These are phyloP conservation scores for Xiphophorus birchmanni DNA, from an alignment of 2,797 vertebrate species.

Conservation along the genomic window DNA sequence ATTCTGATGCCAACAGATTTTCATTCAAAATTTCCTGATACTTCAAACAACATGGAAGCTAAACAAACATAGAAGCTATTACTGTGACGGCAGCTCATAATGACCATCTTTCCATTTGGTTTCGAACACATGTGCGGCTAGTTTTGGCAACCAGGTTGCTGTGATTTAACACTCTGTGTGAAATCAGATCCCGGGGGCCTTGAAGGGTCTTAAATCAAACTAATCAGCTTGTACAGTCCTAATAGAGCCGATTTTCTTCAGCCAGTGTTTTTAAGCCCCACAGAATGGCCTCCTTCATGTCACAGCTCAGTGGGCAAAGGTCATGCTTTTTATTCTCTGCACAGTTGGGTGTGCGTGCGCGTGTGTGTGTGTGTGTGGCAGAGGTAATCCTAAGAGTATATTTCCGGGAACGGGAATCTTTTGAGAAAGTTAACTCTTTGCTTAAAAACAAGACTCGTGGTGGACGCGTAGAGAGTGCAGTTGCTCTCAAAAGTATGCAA, in stretches of 20 bases:
- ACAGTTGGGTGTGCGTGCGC: not conserved
- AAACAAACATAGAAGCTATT: not conserved
- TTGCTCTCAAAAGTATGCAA: not conserved
- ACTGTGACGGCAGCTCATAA: not conserved
- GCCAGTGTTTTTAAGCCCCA: conserved; percentile 50
- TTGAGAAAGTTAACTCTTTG: not conserved
- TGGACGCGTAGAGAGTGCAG: not conserved
- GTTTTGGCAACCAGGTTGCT: not conserved
- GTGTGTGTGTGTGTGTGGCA: not conserved
- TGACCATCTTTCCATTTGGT: not conserved
- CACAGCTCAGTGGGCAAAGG: conserved; percentile 69
- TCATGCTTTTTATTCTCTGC: conserved; percentile 42
- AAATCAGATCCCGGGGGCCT: conserved; percentile 21
- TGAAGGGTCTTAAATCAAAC: conserved; percentile 49
- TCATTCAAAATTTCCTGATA: not conserved
- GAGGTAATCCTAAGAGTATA: conserved; percentile 21
- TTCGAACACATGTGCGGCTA: not conserved
- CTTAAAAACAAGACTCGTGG: not conserved
- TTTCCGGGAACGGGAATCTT: not conserved
- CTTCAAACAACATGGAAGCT: not conserved
- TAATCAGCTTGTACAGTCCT: conserved; percentile 50
- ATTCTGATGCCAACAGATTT: not conserved
- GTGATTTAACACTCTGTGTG: conserved; percentile 7
- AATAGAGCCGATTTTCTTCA: conserved; percentile 66
- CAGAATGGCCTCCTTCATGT: conserved; percentile 70